Conservation (phyloP, 1,140 invertebrate genomes). For the Dryas iulia region DNA sequence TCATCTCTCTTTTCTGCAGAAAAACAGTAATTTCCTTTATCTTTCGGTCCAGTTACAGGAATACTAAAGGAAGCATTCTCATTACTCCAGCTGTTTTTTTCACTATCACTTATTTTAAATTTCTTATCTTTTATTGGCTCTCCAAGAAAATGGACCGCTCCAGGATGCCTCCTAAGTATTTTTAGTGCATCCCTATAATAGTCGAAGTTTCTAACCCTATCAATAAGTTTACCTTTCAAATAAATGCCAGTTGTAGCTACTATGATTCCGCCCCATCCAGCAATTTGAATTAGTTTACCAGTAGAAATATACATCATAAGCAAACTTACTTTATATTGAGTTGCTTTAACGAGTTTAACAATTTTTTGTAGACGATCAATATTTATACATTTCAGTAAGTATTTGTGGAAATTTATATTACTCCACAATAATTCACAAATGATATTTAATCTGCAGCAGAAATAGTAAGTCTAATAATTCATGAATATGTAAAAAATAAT, state of each 20-base stretch:
- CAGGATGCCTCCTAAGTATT: slow-evolving; percentile 76
- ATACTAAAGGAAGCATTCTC: slow-evolving; percentile 51
- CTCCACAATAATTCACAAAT: no score
- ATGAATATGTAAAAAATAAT: no score
- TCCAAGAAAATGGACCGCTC: slow-evolving; percentile 82
- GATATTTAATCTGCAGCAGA: no score
- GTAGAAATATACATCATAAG: slow-evolving; percentile 51
- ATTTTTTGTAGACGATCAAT: background rate
- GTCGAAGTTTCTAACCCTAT: slow-evolving; percentile 57
- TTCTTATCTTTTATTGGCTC: slow-evolving; percentile 83
- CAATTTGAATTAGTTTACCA: slow-evolving; percentile 59
- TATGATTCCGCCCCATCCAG: slow-evolving; percentile 62
- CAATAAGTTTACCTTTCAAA: slow-evolving; percentile 58
- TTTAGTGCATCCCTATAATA: slow-evolving; percentile 82
- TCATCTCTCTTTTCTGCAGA: slow-evolving; percentile 75
- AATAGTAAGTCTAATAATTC: no score
- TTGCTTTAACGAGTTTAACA: background rate
- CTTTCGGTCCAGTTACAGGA: slow-evolving; percentile 82
- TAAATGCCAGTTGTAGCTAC: slow-evolving; percentile 63
- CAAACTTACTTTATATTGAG: slow-evolving; percentile 8
- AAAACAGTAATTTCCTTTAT: slow-evolving; percentile 81
- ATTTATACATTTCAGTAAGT: no score
- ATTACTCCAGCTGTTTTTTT: background rate
- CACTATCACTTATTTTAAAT: slow-evolving; percentile 80
- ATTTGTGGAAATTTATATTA: no score